A percentile compares a stretch with the other conserved stretches of the same genome.
phyloP scores from a whole-genome alignment of 2,888 invertebrate genomes.

The Ormyrus pomaceus region DNA sequence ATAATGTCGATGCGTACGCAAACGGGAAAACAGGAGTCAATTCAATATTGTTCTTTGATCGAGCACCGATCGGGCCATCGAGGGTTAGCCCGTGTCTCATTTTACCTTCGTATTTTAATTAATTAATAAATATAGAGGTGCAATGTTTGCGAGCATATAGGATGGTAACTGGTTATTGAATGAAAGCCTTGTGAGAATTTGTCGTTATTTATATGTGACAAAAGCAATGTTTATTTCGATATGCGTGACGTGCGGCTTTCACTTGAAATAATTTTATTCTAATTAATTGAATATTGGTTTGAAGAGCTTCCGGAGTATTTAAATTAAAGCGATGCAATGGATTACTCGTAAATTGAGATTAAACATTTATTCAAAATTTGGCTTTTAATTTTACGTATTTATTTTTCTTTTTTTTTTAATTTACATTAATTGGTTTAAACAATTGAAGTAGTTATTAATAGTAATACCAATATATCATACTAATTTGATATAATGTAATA shows the following conservation, averaged over 20 bases:
- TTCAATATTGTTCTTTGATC: conserved; percentile 32
- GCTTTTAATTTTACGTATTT: no score
- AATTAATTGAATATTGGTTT: conserved; percentile 29
- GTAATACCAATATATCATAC: no score
- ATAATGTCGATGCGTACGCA: background rate
- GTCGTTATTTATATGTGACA: conserved; percentile 3
- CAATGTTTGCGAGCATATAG: no score
- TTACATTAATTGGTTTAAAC: no score
- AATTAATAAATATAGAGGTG: conserved; percentile 12
- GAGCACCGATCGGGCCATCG: background rate
- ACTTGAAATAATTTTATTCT: conserved; percentile 22
- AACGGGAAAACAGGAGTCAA: background rate
- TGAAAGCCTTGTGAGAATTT: conserved; percentile 8
- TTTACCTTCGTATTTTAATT: conserved; percentile 22
- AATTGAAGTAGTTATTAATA: no score
- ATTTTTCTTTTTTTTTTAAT: no score
- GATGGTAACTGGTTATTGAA: background rate
- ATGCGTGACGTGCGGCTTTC: background rate
- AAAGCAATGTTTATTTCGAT: background rate
- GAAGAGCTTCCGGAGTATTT: background rate
- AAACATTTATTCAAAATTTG: no score
- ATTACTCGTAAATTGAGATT: no score
- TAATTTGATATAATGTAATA: no score
- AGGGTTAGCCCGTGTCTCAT: background rate
- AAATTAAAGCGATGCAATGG: conserved; percentile 12